These are phyloP conservation scores for Pilophorus perplexus DNA, from an alignment of 2,888 invertebrate species.

Conservation along the genomic window DNA sequence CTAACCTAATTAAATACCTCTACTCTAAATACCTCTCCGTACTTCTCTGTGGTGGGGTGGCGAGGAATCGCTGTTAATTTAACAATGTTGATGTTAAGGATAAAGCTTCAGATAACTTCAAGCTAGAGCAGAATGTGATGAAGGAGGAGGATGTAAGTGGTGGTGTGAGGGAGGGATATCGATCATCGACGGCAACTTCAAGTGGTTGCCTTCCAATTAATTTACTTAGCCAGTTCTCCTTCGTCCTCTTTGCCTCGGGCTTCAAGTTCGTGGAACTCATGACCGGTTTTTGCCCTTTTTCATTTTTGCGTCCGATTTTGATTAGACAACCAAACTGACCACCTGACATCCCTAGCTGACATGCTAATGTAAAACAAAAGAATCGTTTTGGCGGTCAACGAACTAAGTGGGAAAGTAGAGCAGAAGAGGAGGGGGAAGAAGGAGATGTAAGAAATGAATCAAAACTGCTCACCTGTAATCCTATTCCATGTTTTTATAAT, in stretches of 20 bases:
- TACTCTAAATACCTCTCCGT: too few species aligned
- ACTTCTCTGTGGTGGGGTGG: too few species aligned
- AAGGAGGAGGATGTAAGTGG: constrained; percentile 6
- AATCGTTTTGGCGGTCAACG: too few species aligned
- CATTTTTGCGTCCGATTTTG: not conserved
- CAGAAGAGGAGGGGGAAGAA: too few species aligned
- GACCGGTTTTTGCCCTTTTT: constrained; percentile 11
- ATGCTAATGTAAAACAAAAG: too few species aligned
- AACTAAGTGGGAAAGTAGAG: too few species aligned
- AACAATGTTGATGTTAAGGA: constrained; percentile 11
- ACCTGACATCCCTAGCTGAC: too few species aligned
- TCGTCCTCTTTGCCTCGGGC: constrained; percentile 6
- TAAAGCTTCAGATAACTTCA: constrained; percentile 12
- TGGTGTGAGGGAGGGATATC: constrained; percentile 13
- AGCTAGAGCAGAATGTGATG: constrained; percentile 16
- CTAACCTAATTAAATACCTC: too few species aligned
- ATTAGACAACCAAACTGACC: too few species aligned
- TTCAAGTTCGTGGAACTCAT: constrained; percentile 12
- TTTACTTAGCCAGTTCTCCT: constrained; percentile 33
- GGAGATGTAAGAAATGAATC: too few species aligned
- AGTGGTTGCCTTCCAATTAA: constrained; percentile 37
- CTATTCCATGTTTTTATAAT: too few species aligned
- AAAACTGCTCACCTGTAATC: too few species aligned
- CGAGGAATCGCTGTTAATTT: constrained; percentile 6
- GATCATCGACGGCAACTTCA: constrained; percentile 34